A percentile compares a stretch with the other conserved stretches of the same genome.
Evolutionary conservation across 2,797 vertebrate species (phyloP).

Genomic region (Tinamus major): DNA sequence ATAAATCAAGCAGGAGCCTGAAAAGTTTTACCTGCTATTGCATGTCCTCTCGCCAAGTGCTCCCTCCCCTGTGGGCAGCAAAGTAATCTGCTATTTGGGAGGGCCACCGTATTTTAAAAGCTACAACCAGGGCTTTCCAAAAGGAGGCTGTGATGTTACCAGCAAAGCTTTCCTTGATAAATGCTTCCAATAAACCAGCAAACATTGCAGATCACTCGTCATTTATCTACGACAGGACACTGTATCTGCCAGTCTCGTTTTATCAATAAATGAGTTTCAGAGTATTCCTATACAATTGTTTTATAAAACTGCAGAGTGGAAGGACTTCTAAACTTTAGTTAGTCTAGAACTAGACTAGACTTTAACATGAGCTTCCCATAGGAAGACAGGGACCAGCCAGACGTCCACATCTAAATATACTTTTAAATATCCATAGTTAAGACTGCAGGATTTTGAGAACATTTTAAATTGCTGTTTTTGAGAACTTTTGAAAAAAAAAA

Average conservation of each 20-base stretch:
- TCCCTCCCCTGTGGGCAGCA: neutral
- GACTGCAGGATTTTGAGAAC: neutral
- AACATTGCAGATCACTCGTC: neutral
- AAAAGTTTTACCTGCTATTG: neutral
- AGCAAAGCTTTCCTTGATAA: neutral
- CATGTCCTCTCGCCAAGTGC: neutral
- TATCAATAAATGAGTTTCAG: neutral
- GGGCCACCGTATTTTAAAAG: neutral
- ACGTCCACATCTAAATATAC: neutral
- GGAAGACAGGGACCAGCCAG: neutral
- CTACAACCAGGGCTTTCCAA: neutral
- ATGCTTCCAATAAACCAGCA: neutral
- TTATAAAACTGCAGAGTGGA: neutral
- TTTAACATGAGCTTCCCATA: neutral
- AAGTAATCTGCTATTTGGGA: neutral
- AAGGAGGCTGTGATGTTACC: neutral
- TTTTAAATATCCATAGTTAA: neutral
- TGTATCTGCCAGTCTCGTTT: neutral
- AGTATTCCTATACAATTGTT: neutral
- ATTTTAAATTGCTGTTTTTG: neutral
- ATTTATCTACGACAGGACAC: neutral
- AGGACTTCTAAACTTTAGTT: neutral
- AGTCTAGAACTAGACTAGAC: no score
- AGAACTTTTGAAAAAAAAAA: neutral
- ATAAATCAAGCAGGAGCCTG: neutral